Base-by-base conservation (phyloP, 2,113 vertebrate species). In the Harpagus bidentatus region DNA sequence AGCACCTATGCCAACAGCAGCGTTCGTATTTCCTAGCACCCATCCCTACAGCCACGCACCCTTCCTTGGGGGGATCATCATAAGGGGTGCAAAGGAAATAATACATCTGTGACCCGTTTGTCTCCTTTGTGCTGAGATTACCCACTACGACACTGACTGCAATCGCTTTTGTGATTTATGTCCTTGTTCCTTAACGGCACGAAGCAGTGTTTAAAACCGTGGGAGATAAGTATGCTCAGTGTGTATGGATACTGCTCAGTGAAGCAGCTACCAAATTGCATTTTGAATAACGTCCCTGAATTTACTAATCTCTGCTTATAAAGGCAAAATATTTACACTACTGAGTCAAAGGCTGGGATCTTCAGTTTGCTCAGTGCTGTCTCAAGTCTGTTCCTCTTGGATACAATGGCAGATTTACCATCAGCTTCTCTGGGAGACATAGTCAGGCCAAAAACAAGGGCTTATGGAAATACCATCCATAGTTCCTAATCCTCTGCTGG, bases 361-460 rank as follows among this genome's bases (percentile, higher is more conserved):
- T 96, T 95, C 96, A 83, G 88, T 96, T 96, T 94, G 88, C 90
- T 92, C 82, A 94, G 82, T 0, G 9, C 93, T 93, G 78, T 86
- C 88, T 93, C 90, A 92, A 88, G 92, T 86, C 92, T 94, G 71
- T 81, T 94, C 90, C 67, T 96, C 79, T 74, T 90, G 90, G 88
- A 95, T 90, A 96, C 93, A 97, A 90, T 93, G 90, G 92, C 85
- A 94, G 88, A 94, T 96, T 97, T 96, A 55, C 88, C 88, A 90
- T 78, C 82, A 90, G 90, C 76, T 90, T 97, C 95, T 66, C 85
- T 93, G 95, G 90, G 93, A 97, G 82, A 67, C 82, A 74, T n/a
- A 52, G 42, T 31, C 71, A 86, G 79, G 92, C 92, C 90, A 96
- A 90, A 94, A 94, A 18, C 92, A 93, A 96, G 88, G 53, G 82